phyloP scores from a whole-genome alignment of 2,113 vertebrate genomes.

The Pseudois nayaur region DNA sequence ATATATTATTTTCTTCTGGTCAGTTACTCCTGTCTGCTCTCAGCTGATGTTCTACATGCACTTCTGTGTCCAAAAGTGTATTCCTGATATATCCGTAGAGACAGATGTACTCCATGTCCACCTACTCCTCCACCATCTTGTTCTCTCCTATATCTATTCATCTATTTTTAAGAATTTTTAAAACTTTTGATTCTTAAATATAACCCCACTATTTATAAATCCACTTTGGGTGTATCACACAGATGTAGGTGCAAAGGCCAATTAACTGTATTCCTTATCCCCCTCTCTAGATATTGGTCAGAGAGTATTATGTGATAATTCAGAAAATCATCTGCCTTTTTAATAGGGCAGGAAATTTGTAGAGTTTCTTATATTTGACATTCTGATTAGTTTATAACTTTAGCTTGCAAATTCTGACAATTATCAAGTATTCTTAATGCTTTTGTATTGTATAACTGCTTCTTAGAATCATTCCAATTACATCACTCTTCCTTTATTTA shows the following conservation, averaged over 20 bases:
- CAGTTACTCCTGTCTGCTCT: not conserved
- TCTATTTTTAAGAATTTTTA: not conserved
- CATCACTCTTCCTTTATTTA: conserved; percentile 33
- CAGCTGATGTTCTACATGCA: not conserved
- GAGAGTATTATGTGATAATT: not conserved
- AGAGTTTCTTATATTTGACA: not conserved
- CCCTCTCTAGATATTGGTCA: not conserved
- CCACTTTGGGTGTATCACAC: not conserved
- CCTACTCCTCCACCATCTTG: not conserved
- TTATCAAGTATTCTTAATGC: not conserved
- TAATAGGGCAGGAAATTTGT: not conserved
- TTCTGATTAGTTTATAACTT: not conserved
- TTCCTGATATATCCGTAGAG: not conserved
- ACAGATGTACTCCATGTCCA: not conserved
- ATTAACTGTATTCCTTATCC: not conserved
- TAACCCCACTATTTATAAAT: not conserved
- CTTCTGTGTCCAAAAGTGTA: not conserved
- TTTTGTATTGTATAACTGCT: not conserved
- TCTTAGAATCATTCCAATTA: not conserved
- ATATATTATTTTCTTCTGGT: not conserved
- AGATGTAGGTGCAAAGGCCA: not conserved
- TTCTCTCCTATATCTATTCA: not conserved
- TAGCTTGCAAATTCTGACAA: not conserved
- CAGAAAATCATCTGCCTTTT: not conserved
- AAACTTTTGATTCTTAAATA: not conserved